A percentile compares a stretch with the other conserved stretches of the same genome.
Conservation (phyloP, 2,797 vertebrate genomes). For the Periophthalmus magnuspinnatus region DNA sequence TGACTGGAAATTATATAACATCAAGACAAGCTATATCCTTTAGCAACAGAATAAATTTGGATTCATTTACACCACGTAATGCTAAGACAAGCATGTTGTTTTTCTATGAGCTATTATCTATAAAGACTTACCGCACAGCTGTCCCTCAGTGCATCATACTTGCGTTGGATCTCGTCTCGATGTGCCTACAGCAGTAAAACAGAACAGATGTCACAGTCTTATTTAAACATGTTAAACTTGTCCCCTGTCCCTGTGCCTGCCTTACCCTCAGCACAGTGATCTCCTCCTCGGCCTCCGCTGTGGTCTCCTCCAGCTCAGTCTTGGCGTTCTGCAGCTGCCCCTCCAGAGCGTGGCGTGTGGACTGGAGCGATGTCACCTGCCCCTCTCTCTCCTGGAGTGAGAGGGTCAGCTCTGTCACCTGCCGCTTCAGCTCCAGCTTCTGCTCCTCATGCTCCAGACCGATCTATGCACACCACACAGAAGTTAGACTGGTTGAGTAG, state of each 20-base stretch:
- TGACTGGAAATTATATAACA: neutral
- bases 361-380: constrained; percentile 89
- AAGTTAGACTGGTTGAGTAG: neutral
- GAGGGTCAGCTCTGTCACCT: constrained; percentile 91
- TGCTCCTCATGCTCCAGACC: constrained; percentile 93
- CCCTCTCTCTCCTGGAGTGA: constrained; percentile 92
- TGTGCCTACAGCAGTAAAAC: constrained; percentile 86
- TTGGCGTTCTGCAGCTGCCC: constrained; percentile 92
- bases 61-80: neutral
- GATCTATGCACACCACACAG: constrained; percentile 70
- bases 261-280: constrained; percentile 93
- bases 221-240: neutral
- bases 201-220: constrained; percentile 30
- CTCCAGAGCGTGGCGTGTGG: constrained; percentile 88
- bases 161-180: constrained; percentile 97
- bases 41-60: no score
- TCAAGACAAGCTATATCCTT: no score
- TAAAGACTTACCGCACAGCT: constrained; percentile 91
- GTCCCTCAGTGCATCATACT: constrained; percentile 97
- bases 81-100: neutral
- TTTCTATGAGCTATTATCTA: neutral
- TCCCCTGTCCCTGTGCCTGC: neutral
- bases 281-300: constrained; percentile 94
- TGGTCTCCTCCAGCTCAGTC: constrained; percentile 94
- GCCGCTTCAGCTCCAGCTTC: constrained; percentile 92